Evolutionary conservation across 2,113 vertebrate species (phyloP).

Genomic region (Raja brachyura): DNA sequence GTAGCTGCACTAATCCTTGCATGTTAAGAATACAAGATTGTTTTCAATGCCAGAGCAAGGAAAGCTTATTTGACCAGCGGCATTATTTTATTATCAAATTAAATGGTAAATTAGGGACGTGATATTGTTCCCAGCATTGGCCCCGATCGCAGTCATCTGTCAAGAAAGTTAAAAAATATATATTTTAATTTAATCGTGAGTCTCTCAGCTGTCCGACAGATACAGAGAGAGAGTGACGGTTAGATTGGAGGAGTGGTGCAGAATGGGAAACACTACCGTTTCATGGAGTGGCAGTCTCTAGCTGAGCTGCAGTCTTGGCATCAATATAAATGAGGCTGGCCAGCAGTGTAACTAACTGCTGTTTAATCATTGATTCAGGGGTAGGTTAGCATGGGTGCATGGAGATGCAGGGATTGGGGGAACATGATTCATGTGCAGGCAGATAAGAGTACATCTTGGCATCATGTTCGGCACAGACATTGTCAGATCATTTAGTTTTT

Average conservation of each 20-base stretch:
- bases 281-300: neutral
- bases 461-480: too few relatives aligned
- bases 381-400: neutral
- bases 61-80: neutral
- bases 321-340: neutral
- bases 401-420: too few relatives aligned
- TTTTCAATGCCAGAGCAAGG: conserved; percentile 23
- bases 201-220: neutral
- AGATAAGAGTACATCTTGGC: too few relatives aligned
- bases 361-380: neutral
- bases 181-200: neutral
- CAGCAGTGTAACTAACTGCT: neutral
- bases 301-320: neutral
- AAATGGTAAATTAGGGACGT: neutral
- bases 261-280: neutral
- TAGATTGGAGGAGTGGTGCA: neutral
- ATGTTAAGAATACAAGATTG: conserved; percentile 35
- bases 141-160: neutral
- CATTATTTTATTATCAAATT: conserved; percentile 8
- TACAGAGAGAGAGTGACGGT: neutral
- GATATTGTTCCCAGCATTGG: neutral
- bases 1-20: neutral
- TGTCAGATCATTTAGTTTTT: too few relatives aligned
- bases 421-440: too few relatives aligned
- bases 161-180: neutral